Conservation (phyloP, 2,797 vertebrate species). For the Scleropages formosus region DNA sequence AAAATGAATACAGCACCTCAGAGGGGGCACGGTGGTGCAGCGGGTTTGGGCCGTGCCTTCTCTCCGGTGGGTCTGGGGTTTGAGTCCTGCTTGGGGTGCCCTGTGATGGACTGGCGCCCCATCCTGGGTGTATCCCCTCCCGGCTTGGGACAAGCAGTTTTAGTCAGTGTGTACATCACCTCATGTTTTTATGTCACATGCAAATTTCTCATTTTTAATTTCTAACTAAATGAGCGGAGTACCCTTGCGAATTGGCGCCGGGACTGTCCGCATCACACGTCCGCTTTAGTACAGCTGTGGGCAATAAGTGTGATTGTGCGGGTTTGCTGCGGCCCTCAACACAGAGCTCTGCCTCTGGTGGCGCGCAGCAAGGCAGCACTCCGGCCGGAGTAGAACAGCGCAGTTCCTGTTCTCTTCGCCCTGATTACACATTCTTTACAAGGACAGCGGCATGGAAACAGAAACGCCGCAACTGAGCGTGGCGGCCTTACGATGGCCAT, state of each 20-base stretch:
- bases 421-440: slow-evolving; percentile 73
- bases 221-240: slow-evolving; percentile 33
- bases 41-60: too few species aligned
- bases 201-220: neutral
- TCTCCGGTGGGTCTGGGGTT: too few species aligned
- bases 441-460: slow-evolving; percentile 73
- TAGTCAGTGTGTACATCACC: neutral
- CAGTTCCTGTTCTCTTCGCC: slow-evolving; percentile 83
- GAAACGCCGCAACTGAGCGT: slow-evolving; percentile 63
- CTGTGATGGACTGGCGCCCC: too few species aligned
- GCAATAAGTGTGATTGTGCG: slow-evolving; percentile 80
- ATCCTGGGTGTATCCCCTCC: too few species aligned
- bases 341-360: slow-evolving; percentile 83
- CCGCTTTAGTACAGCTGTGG: slow-evolving; percentile 71
- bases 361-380: slow-evolving; percentile 56
- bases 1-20: too few species aligned
- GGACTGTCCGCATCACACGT: slow-evolving; percentile 69
- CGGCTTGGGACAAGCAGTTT: too few species aligned
- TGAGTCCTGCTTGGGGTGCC: too few species aligned
- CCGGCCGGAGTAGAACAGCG: slow-evolving; percentile 78
- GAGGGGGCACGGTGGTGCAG: too few species aligned
- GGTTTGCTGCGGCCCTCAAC: slow-evolving; percentile 81
- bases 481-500: slow-evolving; percentile 66
- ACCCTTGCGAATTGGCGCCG: slow-evolving; percentile 54
- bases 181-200: neutral